phyloP scores from a whole-genome alignment of 2,888 invertebrate genomes.

The Busseola fusca region DNA sequence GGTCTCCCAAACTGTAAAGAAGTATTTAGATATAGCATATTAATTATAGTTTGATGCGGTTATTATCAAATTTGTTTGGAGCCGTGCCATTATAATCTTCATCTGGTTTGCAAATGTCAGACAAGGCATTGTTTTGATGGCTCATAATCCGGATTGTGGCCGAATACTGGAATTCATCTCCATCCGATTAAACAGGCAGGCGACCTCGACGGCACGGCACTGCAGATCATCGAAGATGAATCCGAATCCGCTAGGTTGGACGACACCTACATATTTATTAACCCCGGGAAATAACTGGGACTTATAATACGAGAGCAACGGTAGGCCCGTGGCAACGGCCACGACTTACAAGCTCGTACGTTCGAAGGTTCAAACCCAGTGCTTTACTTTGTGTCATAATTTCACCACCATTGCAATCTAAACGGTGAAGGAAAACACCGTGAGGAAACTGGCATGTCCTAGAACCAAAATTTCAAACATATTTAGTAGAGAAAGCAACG shows the following conservation, averaged over 20 bases:
- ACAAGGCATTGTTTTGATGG: not conserved
- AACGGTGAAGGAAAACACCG: not conserved
- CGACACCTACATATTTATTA: not conserved
- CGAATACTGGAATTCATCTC: not conserved
- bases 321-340: not conserved
- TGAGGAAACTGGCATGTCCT: too few relatives aligned
- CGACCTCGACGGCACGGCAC: not conserved
- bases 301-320: not conserved
- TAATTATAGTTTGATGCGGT: slow-evolving; percentile 26
- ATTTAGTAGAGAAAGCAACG: not conserved
- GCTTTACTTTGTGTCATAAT: not conserved
- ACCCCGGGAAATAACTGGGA: not conserved
- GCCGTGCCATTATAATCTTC: slow-evolving; percentile 6
- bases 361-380: too few relatives aligned
- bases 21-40: slow-evolving; percentile 24
- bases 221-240: not conserved
- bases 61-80: slow-evolving; percentile 26
- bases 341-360: too few relatives aligned
- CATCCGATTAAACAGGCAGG: not conserved
- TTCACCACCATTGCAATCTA: not conserved
- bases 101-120: not conserved
- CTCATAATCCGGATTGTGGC: not conserved
- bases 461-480: not conserved
- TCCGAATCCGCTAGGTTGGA: not conserved
- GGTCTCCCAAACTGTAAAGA: slow-evolving; percentile 2